Conservation (phyloP, 2,113 vertebrate species). For the Suncus etruscus region DNA sequence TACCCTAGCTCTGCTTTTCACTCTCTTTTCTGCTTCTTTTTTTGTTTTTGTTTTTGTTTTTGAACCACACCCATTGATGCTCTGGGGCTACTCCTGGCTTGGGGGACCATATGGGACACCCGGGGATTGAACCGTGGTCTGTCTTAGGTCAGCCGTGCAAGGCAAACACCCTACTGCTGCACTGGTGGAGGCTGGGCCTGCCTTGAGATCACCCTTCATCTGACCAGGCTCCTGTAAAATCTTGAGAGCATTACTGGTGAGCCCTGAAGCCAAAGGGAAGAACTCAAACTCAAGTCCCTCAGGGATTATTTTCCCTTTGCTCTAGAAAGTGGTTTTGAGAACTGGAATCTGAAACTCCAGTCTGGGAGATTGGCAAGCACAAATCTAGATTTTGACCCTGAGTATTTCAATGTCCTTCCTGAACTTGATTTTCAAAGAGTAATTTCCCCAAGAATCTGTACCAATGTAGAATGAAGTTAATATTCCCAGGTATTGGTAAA, state of each 20-base stretch:
- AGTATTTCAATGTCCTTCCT: constrained; percentile 7
- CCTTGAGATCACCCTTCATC: neutral
- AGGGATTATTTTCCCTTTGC: neutral
- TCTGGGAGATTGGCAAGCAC: neutral
- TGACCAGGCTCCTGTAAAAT: neutral
- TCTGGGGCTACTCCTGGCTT: too few relatives aligned
- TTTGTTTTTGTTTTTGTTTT: too few relatives aligned
- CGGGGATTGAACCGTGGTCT: too few relatives aligned
- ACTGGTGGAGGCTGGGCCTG: neutral
- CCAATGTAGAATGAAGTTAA: constrained; percentile 23
- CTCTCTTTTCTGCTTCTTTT: too few relatives aligned
- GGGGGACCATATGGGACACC: too few relatives aligned
- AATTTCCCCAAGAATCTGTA: constrained; percentile 47
- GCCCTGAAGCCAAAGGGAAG: neutral
- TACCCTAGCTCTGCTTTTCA: too few relatives aligned
- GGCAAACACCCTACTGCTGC: too few relatives aligned
- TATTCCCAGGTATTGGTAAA: neutral
- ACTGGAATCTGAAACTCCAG: constrained; percentile 5
- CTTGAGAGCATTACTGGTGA: too few relatives aligned
- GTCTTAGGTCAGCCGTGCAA: too few relatives aligned
- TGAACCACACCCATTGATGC: too few relatives aligned
- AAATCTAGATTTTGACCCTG: constrained; percentile 8
- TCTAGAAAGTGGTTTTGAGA: constrained; percentile 47
- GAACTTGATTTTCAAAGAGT: constrained; percentile 39
- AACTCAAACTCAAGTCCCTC: neutral